These are phyloP conservation scores for Piaya cayana DNA, from an alignment of 2,113 vertebrate species.

Conservation along the genomic window DNA sequence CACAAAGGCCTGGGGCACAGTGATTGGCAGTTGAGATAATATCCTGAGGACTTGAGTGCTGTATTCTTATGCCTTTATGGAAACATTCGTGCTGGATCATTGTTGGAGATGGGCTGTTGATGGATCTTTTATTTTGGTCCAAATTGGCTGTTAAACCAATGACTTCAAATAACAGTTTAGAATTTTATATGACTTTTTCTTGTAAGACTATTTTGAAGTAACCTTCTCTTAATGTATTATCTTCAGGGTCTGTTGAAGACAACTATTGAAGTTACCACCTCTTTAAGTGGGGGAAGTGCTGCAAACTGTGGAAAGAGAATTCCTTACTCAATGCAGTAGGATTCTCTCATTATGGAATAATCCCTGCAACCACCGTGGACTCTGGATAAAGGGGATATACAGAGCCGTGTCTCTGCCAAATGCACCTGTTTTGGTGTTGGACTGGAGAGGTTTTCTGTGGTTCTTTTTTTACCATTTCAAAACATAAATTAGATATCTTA, in stretches of 20 bases:
- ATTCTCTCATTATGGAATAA: not conserved
- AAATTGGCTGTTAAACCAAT: not conserved
- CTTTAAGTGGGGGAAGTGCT: not conserved
- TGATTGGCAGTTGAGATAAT: not conserved
- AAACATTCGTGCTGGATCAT: not conserved
- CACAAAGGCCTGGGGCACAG: not conserved
- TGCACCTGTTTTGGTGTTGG: not conserved
- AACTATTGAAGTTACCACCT: not conserved
- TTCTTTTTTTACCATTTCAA: not conserved
- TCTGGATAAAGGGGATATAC: not conserved
- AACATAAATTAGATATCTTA: not conserved
- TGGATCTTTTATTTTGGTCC: not conserved
- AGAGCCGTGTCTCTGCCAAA: conserved; percentile 21
- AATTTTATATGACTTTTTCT: not conserved
- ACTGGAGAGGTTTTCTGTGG: not conserved
- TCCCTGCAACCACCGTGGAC: not conserved
- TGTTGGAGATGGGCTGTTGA: not conserved
- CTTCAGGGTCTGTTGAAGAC: conserved; percentile 53
- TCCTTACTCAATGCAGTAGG: not conserved
- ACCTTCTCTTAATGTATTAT: conserved; percentile 9
- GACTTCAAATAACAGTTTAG: not conserved
- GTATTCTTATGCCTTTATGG: not conserved
- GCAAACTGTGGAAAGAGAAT: not conserved
- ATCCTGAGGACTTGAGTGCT: not conserved
- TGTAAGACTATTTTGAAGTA: not conserved